Conservation (phyloP, 2,888 invertebrate species). For the Dendrolimus pini region DNA sequence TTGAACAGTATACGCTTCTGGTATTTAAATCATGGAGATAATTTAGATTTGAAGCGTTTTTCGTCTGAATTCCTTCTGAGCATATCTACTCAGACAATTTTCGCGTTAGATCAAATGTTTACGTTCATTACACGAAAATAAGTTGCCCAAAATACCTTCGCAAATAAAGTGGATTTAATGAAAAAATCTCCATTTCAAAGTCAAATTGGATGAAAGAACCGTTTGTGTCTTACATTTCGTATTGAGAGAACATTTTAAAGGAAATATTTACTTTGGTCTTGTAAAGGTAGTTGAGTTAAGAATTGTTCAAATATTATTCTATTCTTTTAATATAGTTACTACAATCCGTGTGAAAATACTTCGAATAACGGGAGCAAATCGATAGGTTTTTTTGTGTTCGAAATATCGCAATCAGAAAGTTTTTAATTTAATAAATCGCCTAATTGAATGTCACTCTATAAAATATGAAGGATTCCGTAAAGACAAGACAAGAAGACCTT, state of each 20-base stretch:
- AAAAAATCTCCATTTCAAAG: slow-evolving; percentile 5
- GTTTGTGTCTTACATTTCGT: not conserved
- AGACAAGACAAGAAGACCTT: not conserved
- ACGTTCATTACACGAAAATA: slow-evolving; percentile 23
- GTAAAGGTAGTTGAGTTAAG: not conserved
- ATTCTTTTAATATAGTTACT: not conserved
- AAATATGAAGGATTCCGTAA: not conserved
- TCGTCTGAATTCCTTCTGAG: not conserved
- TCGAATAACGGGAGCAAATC: too few relatives aligned
- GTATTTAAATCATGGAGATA: not conserved
- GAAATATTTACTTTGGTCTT: not conserved
- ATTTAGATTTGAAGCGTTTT: not conserved
- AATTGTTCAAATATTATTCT: not conserved
- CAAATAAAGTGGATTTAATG: slow-evolving; percentile 12
- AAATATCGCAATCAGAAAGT: too few relatives aligned
- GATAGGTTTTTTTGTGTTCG: too few relatives aligned
- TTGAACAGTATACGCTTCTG: not conserved
- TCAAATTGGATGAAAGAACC: slow-evolving; percentile 1
- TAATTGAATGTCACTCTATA: not conserved
- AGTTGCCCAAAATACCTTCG: slow-evolving; percentile 19
- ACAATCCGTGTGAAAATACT: not conserved
- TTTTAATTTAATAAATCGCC: too few relatives aligned
- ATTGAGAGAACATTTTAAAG: not conserved
- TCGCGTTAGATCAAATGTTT: slow-evolving; percentile 21
- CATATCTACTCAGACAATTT: not conserved